A percentile compares a stretch with the other conserved stretches of the same genome.
These are phyloP conservation scores for Malurus alboscapulatus DNA, from an alignment of 2,113 vertebrate genomes.

Conservation along the genomic window DNA sequence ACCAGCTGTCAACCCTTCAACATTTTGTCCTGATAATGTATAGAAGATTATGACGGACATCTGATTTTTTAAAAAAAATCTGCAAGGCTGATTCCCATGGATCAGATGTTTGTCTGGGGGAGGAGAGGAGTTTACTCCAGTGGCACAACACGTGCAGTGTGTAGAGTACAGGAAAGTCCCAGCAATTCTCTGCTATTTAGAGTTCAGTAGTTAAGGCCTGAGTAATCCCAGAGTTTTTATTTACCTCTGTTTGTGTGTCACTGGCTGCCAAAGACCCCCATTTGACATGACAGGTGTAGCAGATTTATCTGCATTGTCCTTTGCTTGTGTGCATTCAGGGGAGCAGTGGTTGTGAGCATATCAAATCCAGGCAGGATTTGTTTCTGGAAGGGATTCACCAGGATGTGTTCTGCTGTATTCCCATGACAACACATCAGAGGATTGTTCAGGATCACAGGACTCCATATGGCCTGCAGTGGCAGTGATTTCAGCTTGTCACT, in stretches of 20 bases:
- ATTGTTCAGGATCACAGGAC: background rate
- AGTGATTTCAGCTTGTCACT: background rate
- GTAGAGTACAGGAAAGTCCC: background rate
- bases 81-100: background rate
- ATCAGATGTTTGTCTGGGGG: background rate
- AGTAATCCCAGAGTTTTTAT: background rate
- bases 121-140: background rate
- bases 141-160: background rate
- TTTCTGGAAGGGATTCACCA: background rate
- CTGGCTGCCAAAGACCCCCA: background rate
- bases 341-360: background rate
- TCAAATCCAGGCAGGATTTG: background rate
- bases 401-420: background rate
- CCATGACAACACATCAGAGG: background rate
- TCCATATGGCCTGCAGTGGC: background rate
- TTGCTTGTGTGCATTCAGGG: background rate
- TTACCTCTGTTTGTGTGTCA: background rate
- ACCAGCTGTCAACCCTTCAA: background rate
- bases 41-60: background rate
- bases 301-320: background rate
- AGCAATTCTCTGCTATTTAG: background rate
- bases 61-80: background rate
- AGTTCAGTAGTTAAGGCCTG: background rate
- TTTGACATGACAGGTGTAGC: background rate
- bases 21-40: background rate